Conservation (phyloP, 2,797 vertebrate genomes). For the Tadarida brasiliensis region DNA sequence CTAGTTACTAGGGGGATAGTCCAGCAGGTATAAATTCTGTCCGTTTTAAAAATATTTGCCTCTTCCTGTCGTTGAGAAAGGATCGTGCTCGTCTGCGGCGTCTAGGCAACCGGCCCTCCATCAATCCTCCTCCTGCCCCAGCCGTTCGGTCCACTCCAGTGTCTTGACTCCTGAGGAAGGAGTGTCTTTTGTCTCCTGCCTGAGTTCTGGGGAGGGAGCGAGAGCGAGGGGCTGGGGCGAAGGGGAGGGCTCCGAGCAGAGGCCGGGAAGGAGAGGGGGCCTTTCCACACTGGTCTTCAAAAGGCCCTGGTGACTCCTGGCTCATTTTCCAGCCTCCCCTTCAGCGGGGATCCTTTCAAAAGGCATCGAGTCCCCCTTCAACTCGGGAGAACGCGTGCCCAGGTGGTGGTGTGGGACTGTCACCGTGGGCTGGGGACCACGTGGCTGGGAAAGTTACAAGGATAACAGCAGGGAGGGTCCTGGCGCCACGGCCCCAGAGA, state of each 20-base stretch:
- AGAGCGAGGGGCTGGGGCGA: conserved; percentile 80
- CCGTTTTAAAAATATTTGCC: not conserved
- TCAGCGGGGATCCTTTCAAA: conserved; percentile 62
- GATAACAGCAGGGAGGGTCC: not conserved
- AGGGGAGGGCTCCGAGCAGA: conserved; percentile 76
- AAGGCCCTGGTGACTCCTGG: conserved; percentile 70
- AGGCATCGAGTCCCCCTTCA: conserved; percentile 26
- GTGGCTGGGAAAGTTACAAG: conserved; percentile 24
- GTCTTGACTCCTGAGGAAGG: conserved; percentile 79
- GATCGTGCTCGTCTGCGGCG: conserved; percentile 59
- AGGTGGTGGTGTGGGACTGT: conserved; percentile 69
- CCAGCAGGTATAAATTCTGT: not conserved
- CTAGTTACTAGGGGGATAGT: not conserved
- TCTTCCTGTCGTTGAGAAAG: conserved; percentile 7
- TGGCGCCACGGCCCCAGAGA: not conserved
- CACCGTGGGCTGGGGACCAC: conserved; percentile 2
- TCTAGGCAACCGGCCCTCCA: conserved; percentile 55
- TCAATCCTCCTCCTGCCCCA: conserved; percentile 64
- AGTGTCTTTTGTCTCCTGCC: conserved; percentile 83
- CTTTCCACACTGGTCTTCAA: conserved; percentile 72
- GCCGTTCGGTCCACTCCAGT: conserved; percentile 72
- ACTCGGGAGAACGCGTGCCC: not conserved
- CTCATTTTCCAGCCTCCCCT: conserved; percentile 68
- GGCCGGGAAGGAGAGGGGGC: conserved; percentile 71
- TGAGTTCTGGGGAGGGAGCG: conserved; percentile 82